Base-by-base conservation (phyloP, 2,888 invertebrate genomes). In the Conchocele bisecta region DNA sequence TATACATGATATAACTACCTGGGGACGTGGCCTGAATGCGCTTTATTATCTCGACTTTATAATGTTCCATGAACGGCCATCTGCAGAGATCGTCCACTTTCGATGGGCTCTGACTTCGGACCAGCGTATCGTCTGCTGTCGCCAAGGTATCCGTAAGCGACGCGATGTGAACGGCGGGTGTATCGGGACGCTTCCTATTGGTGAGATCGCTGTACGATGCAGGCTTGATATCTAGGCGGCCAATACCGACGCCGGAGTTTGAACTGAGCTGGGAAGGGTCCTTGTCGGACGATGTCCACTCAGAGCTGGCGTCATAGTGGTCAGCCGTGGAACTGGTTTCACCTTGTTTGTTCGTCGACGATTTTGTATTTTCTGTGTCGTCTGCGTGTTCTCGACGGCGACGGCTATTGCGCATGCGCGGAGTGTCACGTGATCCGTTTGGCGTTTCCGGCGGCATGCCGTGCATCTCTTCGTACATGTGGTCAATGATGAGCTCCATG, bases 381-480 rank as follows among this genome's bases (percentile, higher is more conserved):
- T 22, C 13, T 17, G 17, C 37, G 15, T 20, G 15, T 7, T 65
- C 64, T 41, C 46, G 48, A 17, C 72, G 65, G 9, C 75, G 64
- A 9, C 71, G 57, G 44, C 72, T 41, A 54, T 72, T 72, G n/a
- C 76, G 59, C 22, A 61, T 29, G 46, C 76, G 56, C 17, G 76
- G 72, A 3, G 76, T 76, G 33, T 76, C 72, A 22, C 63, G 46
- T 33, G 72, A 56, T 20, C 76, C 76, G 39, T 69, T 69, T 28
- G 76, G 72, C 6, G 76, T 76, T 44, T 57, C 58, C 7, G 72
- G 72, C 3, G 54, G 31, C 9, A 63, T 58, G n/a, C 76, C 76
- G 54, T 76, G 67, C 17, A 76, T 76, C 51, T 76, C 59, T 26
- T 72, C 72, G 22, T 76, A 76, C 76, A 76, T 76, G 9, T 42